Evolutionary conservation across 1,140 invertebrate species (phyloP).

Genomic region (Saccostrea cuccullata): DNA sequence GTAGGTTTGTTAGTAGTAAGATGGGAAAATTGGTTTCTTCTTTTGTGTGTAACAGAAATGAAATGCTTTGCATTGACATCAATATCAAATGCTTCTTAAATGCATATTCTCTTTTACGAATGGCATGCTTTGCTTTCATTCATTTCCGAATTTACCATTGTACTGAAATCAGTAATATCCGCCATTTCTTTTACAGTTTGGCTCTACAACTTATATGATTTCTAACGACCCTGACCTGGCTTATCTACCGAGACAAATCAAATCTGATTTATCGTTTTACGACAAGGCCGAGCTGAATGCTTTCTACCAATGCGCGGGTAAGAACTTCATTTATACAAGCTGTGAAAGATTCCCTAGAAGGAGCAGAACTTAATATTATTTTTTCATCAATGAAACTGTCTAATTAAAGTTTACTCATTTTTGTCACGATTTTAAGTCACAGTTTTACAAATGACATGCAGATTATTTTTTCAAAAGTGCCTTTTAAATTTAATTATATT

Average conservation of each 20-base stretch:
- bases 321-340: background rate
- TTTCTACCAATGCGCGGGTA: background rate
- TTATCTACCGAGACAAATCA: background rate
- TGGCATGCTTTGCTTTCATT: background rate
- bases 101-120: background rate
- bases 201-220: background rate
- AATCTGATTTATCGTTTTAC: background rate
- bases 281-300: conserved; percentile 13
- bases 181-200: background rate
- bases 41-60: background rate
- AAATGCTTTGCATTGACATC: background rate
- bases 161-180: background rate
- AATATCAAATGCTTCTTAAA: background rate
- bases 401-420: too few relatives aligned
- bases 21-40: background rate
- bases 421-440: too few relatives aligned
- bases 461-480: too few relatives aligned
- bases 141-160: background rate
- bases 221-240: background rate
- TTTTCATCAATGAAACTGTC: too few relatives aligned
- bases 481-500: too few relatives aligned
- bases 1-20: background rate
- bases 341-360: too few relatives aligned
- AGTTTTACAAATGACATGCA: too few relatives aligned
- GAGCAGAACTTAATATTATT: too few relatives aligned